Evolutionary conservation across 1,140 invertebrate genomes (phyloP).

Genomic region (Gerris buenoi): DNA sequence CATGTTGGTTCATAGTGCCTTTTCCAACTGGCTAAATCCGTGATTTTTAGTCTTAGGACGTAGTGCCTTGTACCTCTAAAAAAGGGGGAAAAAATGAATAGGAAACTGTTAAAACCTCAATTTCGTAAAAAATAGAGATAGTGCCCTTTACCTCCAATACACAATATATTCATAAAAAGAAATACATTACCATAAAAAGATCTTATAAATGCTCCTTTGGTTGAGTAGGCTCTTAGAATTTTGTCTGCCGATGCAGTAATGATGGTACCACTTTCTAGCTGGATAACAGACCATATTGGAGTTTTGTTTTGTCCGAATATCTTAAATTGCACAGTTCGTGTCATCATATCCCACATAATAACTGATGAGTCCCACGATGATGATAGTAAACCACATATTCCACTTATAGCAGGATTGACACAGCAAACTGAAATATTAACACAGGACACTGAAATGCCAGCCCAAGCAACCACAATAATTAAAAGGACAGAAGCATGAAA

Average conservation of each 20-base stretch:
- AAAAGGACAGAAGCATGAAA: too few species aligned
- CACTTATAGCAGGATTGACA: not conserved
- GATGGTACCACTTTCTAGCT: not conserved
- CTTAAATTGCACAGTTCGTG: not conserved
- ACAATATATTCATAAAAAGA: not conserved
- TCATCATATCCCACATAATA: not conserved
- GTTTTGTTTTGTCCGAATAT: not conserved
- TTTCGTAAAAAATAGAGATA: too few species aligned
- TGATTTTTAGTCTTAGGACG: too few species aligned
- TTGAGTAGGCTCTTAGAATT: not conserved
- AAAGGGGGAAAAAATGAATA: too few species aligned
- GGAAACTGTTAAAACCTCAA: too few species aligned
- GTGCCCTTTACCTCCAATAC: too few species aligned
- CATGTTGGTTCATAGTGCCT: too few species aligned
- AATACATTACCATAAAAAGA: not conserved
- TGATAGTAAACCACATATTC: not conserved
- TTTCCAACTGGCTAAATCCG: too few species aligned
- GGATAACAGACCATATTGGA: not conserved
- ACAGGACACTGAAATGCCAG: too few species aligned
- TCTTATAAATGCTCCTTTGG: not conserved
- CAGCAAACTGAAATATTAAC: not conserved
- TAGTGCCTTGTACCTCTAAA: too few species aligned
- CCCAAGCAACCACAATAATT: too few species aligned
- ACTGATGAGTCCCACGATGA: not conserved
- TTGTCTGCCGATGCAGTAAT: not conserved